Percentiles rank a stretch among this genome's conserved stretches.
phyloP scores from a whole-genome alignment of 2,113 vertebrate species.

The Hypocryptadius cinnamomeus region DNA sequence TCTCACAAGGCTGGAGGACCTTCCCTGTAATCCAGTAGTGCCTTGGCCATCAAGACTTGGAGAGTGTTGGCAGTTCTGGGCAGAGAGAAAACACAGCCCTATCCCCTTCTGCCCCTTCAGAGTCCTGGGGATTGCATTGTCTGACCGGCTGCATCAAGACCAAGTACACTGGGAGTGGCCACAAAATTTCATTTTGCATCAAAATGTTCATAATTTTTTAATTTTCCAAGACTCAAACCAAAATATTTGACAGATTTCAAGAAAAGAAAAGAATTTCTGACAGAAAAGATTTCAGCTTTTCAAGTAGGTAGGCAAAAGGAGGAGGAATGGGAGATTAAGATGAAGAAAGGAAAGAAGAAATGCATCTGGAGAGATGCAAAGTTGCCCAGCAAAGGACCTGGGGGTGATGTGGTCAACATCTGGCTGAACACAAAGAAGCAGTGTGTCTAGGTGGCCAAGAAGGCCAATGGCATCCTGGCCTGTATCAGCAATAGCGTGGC shows the following conservation, averaged over 20 bases:
- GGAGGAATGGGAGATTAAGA: not conserved
- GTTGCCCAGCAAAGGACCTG: not conserved
- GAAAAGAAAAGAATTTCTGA: not conserved
- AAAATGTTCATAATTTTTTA: not conserved
- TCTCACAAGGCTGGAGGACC: not conserved
- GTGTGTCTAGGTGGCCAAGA: not conserved
- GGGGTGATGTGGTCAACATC: rapidly evolving
- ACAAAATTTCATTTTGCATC: not conserved
- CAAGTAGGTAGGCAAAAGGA: not conserved
- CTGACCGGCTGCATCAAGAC: not conserved
- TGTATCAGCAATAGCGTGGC: not conserved
- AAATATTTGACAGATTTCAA: not conserved
- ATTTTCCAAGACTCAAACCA: not conserved
- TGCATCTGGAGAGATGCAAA: not conserved
- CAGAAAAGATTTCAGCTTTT: not conserved
- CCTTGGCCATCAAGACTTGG: not conserved
- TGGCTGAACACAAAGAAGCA: not conserved
- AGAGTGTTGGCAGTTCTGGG: not conserved
- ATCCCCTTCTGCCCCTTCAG: not conserved
- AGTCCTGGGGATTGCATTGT: not conserved
- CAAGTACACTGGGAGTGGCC: not conserved
- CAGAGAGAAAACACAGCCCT: not conserved
- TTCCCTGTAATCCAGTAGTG: not conserved
- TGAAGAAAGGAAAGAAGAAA: not conserved
- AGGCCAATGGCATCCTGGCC: not conserved